A percentile compares a stretch with the other conserved stretches of the same genome.
phyloP scores from a whole-genome alignment of 2,113 vertebrate genomes.

The Archocentrus centrarchus region DNA sequence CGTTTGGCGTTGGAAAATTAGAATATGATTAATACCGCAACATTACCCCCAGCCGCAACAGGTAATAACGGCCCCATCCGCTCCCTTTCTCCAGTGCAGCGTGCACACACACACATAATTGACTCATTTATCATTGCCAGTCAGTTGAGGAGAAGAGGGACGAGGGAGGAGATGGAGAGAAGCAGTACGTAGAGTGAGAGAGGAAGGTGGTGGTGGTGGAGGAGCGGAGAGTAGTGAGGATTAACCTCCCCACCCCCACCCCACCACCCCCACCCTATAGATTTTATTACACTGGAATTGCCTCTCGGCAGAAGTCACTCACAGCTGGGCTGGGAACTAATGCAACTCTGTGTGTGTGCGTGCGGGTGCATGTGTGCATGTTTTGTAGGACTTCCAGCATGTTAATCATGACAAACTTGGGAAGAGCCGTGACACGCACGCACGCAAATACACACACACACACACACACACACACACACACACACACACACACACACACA shows the following conservation, averaged over 20 bases:
- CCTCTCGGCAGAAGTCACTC: slow-evolving; percentile 76
- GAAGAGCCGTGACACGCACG: background rate
- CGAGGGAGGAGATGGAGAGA: slow-evolving; percentile 48
- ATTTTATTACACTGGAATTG: slow-evolving; percentile 84
- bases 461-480: no score
- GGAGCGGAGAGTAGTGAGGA: slow-evolving; percentile 49
- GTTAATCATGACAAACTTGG: slow-evolving; percentile 34
- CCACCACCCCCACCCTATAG: slow-evolving; percentile 57
- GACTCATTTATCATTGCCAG: slow-evolving; percentile 86
- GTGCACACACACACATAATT: slow-evolving; percentile 78
- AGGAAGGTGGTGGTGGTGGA: slow-evolving; percentile 16
- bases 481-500: background rate
- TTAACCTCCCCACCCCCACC: slow-evolving; percentile 45
- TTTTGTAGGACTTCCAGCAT: background rate
- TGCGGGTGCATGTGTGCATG: background rate
- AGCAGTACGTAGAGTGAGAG: slow-evolving; percentile 42
- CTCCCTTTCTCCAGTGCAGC: slow-evolving; percentile 66
- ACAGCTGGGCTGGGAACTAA: slow-evolving; percentile 65
- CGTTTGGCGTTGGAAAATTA: slow-evolving; percentile 79
- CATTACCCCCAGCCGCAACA: slow-evolving; percentile 83
- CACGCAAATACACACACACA: no score
- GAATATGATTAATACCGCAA: slow-evolving; percentile 86
- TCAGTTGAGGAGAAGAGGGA: slow-evolving; percentile 72
- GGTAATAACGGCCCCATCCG: slow-evolving; percentile 83
- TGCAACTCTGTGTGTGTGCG: slow-evolving; percentile 34